Evolutionary conservation across 2,888 invertebrate species (phyloP).

Genomic region (Protodeltote pygarga): DNA sequence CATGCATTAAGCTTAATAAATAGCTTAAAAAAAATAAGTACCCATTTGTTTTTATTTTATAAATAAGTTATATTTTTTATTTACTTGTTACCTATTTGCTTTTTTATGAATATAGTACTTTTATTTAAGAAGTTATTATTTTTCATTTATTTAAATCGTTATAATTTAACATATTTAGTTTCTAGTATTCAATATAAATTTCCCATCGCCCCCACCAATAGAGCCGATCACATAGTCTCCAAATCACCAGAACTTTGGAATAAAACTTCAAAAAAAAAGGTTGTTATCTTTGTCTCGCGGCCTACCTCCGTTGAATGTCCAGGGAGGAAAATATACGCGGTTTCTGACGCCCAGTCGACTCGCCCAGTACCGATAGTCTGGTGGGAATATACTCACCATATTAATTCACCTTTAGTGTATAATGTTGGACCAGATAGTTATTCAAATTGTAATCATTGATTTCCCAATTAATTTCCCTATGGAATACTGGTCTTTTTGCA

Average conservation of each 20-base stretch:
- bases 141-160: too few relatives aligned
- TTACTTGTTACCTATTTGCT: too few relatives aligned
- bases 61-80: too few relatives aligned
- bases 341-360: constrained; percentile 79
- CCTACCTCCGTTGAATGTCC: constrained; percentile 84
- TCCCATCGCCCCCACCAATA: constrained; percentile 29
- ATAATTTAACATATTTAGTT: too few relatives aligned
- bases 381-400: constrained; percentile 63
- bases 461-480: too few relatives aligned
- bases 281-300: constrained; percentile 37
- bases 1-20: too few relatives aligned
- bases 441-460: too few relatives aligned
- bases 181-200: neutral
- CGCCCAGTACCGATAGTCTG: constrained; percentile 83
- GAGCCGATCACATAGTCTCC: constrained; percentile 41
- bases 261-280: constrained; percentile 42
- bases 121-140: too few relatives aligned
- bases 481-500: too few relatives aligned
- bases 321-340: constrained; percentile 84
- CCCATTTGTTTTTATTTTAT: too few relatives aligned
- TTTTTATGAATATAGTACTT: too few relatives aligned
- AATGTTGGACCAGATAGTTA: constrained; percentile 7
- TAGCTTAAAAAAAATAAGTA: too few relatives aligned
- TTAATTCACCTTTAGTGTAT: constrained; percentile 18
- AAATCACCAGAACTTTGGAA: constrained; percentile 42